Conservation (phyloP, 2,113 vertebrate species). For the Paratilapia polleni region DNA sequence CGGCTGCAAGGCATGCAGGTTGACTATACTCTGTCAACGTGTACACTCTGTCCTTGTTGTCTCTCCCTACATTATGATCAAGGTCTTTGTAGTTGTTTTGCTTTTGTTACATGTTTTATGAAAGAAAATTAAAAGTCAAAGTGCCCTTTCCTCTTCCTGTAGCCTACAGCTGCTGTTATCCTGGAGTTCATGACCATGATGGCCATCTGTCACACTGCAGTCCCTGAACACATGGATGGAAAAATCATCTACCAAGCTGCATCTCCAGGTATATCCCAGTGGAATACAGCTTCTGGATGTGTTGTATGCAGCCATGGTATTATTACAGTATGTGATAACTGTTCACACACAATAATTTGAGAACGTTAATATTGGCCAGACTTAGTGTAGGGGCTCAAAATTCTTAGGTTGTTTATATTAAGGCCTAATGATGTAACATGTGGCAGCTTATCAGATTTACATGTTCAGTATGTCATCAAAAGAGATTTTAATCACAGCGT, state of each 20-base stretch:
- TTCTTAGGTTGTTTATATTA: not conserved
- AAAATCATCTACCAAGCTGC: constrained; percentile 94
- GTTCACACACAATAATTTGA: not conserved
- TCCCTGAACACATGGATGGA: constrained; percentile 89
- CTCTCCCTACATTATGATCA: not conserved
- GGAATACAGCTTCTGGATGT: not conserved
- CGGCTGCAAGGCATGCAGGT: not conserved
- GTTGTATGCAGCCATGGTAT: not conserved
- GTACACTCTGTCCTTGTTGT: not conserved
- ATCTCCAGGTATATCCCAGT: constrained; percentile 88
- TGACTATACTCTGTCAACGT: not conserved
- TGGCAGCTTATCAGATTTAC: not conserved
- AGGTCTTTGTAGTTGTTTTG: not conserved
- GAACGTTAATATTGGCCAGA: not conserved
- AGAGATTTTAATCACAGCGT: not conserved
- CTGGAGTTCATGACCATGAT: constrained; percentile 99
- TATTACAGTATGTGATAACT: not conserved
- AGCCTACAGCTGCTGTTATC: constrained; percentile 96
- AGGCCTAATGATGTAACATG: not conserved
- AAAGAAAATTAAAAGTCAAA: constrained; percentile 42
- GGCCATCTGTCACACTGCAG: constrained; percentile 97
- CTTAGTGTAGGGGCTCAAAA: not conserved
- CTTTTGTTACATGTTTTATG: constrained; percentile 40
- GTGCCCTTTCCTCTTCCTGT: constrained; percentile 32
- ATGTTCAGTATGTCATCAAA: not conserved